A percentile compares a stretch with the other conserved stretches of the same genome.
These are phyloP conservation scores for Drosophila ohnishii DNA, from an alignment of 1,140 invertebrate genomes.

Conservation along the genomic window DNA sequence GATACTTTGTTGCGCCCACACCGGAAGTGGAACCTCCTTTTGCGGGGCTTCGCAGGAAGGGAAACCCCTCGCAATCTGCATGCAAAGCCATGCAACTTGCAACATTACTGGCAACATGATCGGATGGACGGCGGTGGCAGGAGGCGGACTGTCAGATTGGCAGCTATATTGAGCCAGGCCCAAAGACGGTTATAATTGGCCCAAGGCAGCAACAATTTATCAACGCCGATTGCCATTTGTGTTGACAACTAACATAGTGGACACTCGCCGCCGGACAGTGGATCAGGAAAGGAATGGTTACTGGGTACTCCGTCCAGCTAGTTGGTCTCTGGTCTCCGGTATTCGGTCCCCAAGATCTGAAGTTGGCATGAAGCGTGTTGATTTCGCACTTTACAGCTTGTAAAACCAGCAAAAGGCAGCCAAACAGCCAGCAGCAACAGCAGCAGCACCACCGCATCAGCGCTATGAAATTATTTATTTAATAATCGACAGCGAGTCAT, in stretches of 20 bases:
- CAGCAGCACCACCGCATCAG: slow-evolving; percentile 20
- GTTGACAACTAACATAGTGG: slow-evolving; percentile 77
- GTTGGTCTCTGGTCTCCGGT: not conserved
- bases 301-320: slow-evolving; percentile 14
- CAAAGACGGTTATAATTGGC: slow-evolving; percentile 81
- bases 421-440: slow-evolving; percentile 3
- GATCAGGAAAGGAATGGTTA: slow-evolving; percentile 41
- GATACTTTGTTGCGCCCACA: slow-evolving; percentile 40
- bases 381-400: slow-evolving; percentile 81
- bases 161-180: slow-evolving; percentile 50
- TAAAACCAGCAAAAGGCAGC: slow-evolving; percentile 63
- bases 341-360: slow-evolving; percentile 36
- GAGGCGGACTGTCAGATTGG: slow-evolving; percentile 21
- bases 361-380: slow-evolving; percentile 80
- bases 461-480: slow-evolving; percentile 80
- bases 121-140: not conserved
- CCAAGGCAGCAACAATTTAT: slow-evolving; percentile 80
- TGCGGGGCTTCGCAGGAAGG: slow-evolving; percentile 51
- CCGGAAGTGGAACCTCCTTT: slow-evolving; percentile 27
- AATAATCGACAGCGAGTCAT: slow-evolving; percentile 67
- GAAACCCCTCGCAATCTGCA: slow-evolving; percentile 36
- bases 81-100: slow-evolving; percentile 39
- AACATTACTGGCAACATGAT: slow-evolving; percentile 36
- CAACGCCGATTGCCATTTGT: slow-evolving; percentile 78
- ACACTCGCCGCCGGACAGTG: slow-evolving; percentile 43